Conservation (phyloP, 2,113 vertebrate genomes). For the Alectura lathami region DNA sequence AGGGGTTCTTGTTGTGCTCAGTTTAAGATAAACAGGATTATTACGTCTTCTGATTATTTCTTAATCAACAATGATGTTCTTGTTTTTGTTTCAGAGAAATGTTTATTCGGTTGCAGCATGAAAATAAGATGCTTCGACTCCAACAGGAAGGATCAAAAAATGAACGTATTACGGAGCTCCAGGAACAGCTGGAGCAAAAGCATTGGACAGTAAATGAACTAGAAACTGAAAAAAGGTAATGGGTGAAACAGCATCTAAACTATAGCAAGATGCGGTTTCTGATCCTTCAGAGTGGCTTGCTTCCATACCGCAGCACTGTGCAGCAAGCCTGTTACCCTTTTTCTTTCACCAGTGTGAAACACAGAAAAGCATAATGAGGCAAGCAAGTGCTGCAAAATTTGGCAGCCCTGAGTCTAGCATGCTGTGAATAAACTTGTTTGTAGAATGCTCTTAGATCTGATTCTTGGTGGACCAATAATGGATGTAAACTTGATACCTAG, state of each 20-base stretch:
- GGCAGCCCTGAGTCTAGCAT: not conserved
- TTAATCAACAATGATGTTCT: not conserved
- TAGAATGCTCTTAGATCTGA: not conserved
- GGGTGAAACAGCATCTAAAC: not conserved
- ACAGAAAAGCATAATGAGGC: not conserved
- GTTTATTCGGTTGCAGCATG: constrained; percentile 93
- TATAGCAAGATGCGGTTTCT: not conserved
- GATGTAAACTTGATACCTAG: not conserved
- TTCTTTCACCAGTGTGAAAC: not conserved
- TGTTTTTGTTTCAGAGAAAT: constrained; percentile 81
- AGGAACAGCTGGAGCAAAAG: constrained; percentile 87
- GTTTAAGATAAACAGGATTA: not conserved
- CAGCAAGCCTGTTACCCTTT: not conserved
- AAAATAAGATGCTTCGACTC: constrained; percentile 95
- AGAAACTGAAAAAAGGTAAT: constrained; percentile 90
- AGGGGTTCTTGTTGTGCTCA: not conserved
- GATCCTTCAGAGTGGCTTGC: not conserved
- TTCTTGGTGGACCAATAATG: not conserved
- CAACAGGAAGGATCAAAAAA: constrained; percentile 91
- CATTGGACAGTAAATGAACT: constrained; percentile 85
- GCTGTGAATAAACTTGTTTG: not conserved
- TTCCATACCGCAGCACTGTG: not conserved
- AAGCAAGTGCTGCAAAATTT: not conserved
- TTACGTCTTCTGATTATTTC: not conserved
- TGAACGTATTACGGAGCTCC: constrained; percentile 85